Conservation (phyloP, 2,797 vertebrate genomes). For the Tiaroga cobitis region DNA sequence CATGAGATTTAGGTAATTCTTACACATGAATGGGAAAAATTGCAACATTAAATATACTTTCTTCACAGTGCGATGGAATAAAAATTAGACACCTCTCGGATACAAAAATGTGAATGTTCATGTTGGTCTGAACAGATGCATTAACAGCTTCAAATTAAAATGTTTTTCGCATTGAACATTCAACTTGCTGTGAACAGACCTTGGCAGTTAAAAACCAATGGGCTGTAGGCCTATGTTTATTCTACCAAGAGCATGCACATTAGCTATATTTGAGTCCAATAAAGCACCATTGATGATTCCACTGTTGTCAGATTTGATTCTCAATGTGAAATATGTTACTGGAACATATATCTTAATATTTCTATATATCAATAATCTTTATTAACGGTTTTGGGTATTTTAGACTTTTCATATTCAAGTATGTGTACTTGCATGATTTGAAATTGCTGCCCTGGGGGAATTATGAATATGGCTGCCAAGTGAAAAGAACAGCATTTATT, state of each 20-base stretch:
- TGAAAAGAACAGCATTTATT: not conserved
- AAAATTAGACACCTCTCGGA: not conserved
- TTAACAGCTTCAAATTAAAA: conserved; percentile 15
- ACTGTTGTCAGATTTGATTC: not conserved
- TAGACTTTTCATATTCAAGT: not conserved
- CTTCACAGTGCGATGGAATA: not conserved
- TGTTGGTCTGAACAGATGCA: not conserved
- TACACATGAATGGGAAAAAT: not conserved
- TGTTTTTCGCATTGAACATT: not conserved
- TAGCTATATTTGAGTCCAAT: not conserved
- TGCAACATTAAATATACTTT: not conserved
- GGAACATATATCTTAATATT: too few relatives aligned
- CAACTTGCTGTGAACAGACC: not conserved
- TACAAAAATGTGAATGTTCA: not conserved
- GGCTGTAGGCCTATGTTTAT: conserved; percentile 1
- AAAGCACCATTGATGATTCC: not conserved
- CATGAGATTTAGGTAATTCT: not conserved
- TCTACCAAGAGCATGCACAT: not conserved
- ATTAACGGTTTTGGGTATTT: not conserved
- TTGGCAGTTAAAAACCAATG: conserved; percentile 6
- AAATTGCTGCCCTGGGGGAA: not conserved
- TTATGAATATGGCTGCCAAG: not conserved
- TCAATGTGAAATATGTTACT: not conserved
- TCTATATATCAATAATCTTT: too few relatives aligned
- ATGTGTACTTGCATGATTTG: not conserved